A percentile compares a stretch with the other conserved stretches of the same genome.
These are phyloP conservation scores for Isoperla grammatica DNA, from an alignment of 2,888 invertebrate genomes.

Conservation along the genomic window DNA sequence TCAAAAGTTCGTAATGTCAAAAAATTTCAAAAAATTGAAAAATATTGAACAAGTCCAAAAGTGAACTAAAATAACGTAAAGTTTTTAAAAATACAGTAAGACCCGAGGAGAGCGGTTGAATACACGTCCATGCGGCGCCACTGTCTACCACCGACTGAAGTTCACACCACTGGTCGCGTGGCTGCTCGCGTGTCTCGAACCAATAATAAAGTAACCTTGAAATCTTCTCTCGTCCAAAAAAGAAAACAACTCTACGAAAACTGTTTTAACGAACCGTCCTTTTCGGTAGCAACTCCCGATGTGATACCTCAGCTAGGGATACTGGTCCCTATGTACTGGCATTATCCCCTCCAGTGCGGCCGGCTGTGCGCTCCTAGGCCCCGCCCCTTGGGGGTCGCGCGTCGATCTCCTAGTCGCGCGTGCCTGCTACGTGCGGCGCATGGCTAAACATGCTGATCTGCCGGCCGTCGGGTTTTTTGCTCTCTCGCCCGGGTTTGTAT, in stretches of 20 bases:
- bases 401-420: conserved; percentile 22
- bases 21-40: not conserved
- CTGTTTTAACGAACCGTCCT: conserved; percentile 8
- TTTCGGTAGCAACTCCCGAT: conserved; percentile 27
- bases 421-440: conserved; percentile 31
- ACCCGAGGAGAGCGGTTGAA: not conserved
- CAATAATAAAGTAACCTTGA: conserved; percentile 12
- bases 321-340: conserved; percentile 6
- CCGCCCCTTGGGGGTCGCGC: conserved; percentile 24
- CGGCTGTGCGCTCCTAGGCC: conserved; percentile 2
- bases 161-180: conserved; percentile 31
- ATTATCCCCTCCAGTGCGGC: conserved; percentile 12
- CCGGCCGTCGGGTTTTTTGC: conserved; percentile 9
- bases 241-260: not conserved
- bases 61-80: not conserved
- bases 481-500: not conserved
- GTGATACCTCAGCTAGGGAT: conserved; percentile 6
- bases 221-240: conserved; percentile 18
- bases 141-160: conserved; percentile 10
- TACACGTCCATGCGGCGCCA: not conserved
- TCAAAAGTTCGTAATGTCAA: not conserved
- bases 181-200: conserved; percentile 25
- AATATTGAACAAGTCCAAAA: not conserved
- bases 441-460: conserved; percentile 20
- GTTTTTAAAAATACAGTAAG: not conserved